Evolutionary conservation across 2,888 invertebrate species (phyloP).

Genomic region (Venustoraphidia nigricollis): DNA sequence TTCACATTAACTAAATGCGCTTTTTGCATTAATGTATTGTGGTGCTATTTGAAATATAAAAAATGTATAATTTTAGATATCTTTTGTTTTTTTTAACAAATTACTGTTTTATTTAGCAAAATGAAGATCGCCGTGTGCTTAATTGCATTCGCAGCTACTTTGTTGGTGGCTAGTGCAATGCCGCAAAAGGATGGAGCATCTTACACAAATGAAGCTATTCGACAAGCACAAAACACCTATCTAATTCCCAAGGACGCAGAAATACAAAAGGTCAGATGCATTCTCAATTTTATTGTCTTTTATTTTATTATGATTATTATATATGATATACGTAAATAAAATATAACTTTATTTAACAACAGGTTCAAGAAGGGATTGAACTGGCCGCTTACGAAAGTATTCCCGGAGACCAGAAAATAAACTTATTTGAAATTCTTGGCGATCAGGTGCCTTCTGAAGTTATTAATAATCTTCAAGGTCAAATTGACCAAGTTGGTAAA

Average conservation of each 20-base stretch:
- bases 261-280: conserved; percentile 54
- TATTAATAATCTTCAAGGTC: conserved; percentile 71
- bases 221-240: conserved; percentile 72
- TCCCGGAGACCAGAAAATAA: conserved; percentile 70
- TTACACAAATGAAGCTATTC: conserved; percentile 74
- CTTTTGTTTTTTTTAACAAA: too few relatives aligned
- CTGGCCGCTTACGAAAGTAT: conserved; percentile 75
- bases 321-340: too few relatives aligned
- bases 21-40: too few relatives aligned
- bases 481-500: conserved; percentile 66
- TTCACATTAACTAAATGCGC: too few relatives aligned
- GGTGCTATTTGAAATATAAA: too few relatives aligned
- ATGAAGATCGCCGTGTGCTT: conserved; percentile 25
- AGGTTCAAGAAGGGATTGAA: conserved; percentile 75
- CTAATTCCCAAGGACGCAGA: conserved; percentile 75
- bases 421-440: conserved; percentile 69
- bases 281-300: not conserved
- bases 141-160: conserved; percentile 29
- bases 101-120: conserved; percentile 5
- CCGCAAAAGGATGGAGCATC: conserved; percentile 68
- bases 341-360: conserved; percentile 9
- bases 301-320: too few relatives aligned
- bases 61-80: too few relatives aligned
- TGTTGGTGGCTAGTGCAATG: conserved; percentile 30
- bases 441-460: conserved; percentile 78